Base-by-base conservation (phyloP, 2,113 vertebrate genomes). In the Delphinus delphis region DNA sequence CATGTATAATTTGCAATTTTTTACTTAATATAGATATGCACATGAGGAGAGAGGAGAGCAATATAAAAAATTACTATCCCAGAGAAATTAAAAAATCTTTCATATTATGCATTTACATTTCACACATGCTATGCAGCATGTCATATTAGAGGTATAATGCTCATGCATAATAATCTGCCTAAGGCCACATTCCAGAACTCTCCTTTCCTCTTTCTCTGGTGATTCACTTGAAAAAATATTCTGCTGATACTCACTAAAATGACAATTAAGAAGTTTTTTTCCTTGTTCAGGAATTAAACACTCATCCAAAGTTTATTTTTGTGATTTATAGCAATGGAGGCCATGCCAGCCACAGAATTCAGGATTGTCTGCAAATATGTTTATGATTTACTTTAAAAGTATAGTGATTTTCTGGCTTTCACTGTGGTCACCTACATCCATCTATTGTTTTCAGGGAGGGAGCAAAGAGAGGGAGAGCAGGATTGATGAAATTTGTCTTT, bases 181-280 rank as follows among this genome's bases (percentile, higher is more conserved):
- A 33, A 84, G 88, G 88, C 47, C 77, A 83, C 55, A 47, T 79
- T 91, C 95, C 26, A 67, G 96, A 81, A 90, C 18, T 83, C 58
- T 90, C 65, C 62, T 82, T 91, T 88, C 74, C 70, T 93, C 79
- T 33, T 85, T 79, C 26, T 73, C 62, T 58, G 25, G 20, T 25
- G 53, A 94, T 91, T 71, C 90, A 79, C 73, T 84, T 93, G 82
- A 94, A 88, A 88, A 92, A 93, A 62, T 3, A 18, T 31, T 86
- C 26, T 65, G n/a, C 63, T 58, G 94, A 86, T 21, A 73, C 47
- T 81, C 47, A 73, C 28, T 83, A 83, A 90, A 83, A 93, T 88
- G 53, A 53, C 53, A 96, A 15, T 21, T 21, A 67, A 62, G 53
- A 65, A 84, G 53, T n/a, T 26, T 50, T 3, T 12, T 18, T 17